Evolutionary conservation across 2,888 invertebrate genomes (phyloP), one percentile per base, ranked within the genome.

Genomic region (Oscheius sp.): DNA sequence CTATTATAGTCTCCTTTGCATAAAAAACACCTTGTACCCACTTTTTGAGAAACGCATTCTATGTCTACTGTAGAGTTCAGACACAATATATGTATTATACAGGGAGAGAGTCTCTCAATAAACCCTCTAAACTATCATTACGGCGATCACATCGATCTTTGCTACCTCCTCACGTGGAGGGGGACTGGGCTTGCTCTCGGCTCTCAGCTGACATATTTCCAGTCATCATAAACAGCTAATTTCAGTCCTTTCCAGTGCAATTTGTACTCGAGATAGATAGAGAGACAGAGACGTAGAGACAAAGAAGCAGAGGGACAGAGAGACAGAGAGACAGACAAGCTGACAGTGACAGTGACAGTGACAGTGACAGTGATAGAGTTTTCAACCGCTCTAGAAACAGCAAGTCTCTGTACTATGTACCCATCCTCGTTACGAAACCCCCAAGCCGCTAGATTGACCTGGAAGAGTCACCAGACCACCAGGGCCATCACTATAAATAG

Each of bases 81-180:
- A 21, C 21, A 21, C 21, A 21, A 21, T 21, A 0, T 21, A 0
- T 21, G 21, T 21, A 21, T 21, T 21, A 21, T 21, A 21, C 21
- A 21, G 21, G 21, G 21, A 21, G 21, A 57, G 57, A 57, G 21
- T 21, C 57, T n/a, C n/a, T 21, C 57, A 29, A 13, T 21, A 21
- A 11, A 29, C 29, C 10, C 60, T n/a, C 10, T n/a, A 33, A 4
- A 4, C 63, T 65, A 51, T 48, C 65, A 65, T 65, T 65, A 65
- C 65, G 50, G 13, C 51, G 50, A 50, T 65, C 50, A 32, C 50
- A 65, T 65, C 65, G 65, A 65, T 65, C 65, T 42, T 47, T 29
- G 48, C 48, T 32, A 32, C 48, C 50, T 21, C 21, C 21, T 47
- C 47, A 37, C 37, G 63, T n/a, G 63, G 35, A 7, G 21, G 65